Base-by-base conservation (phyloP, 2,888 invertebrate genomes). In the Leptogaster cylindrica region DNA sequence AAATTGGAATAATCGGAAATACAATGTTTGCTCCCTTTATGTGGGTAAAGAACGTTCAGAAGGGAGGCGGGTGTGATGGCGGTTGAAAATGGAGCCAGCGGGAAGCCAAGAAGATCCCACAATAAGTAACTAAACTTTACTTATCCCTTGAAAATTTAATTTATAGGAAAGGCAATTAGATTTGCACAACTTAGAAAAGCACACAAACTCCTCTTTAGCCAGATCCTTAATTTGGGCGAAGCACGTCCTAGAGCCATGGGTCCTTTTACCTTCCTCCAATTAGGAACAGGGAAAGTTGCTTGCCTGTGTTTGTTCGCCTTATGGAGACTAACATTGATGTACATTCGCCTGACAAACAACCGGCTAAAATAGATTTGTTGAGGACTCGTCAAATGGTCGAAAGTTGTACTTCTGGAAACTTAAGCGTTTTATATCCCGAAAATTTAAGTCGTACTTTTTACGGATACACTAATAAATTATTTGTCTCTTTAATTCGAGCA, bases 311-410 rank as follows among this genome's bases (percentile, higher is more conserved):
- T 46, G 23, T 46, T 46, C 25, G 46, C 46, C 46, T 23, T 5
- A 4, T 16, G 10, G 1, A 23, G 46, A 23, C 46, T 12, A n/a
- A n/a, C 46, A 23, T 46, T 46, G 20, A 20, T 52, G 52, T 52
- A 10, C 20, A 20, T 31, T 31, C 52, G n/a, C 20, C 52, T 52
- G 33, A 52, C 52, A 52, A 31, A 31, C 18, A 52, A 52, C 31
- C 31, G 52, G 27, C 52, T 52, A 52, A 52, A 52, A 52, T 52
- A 31, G 52, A 33, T 52, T 52, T 52, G 33, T 52, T 33, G 52
- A 52, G 52, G 52, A 27, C 52, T 52, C 33, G 52, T 52, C 31
- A 52, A 52, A 52, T 52, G 33, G 52, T 18, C 31, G 31, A 31
- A 16, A 52, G 27, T 16, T 18, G 14, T 52, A 31, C 52, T 52